phyloP scores from a whole-genome alignment of 2,888 invertebrate species.

The Julus scanicus region DNA sequence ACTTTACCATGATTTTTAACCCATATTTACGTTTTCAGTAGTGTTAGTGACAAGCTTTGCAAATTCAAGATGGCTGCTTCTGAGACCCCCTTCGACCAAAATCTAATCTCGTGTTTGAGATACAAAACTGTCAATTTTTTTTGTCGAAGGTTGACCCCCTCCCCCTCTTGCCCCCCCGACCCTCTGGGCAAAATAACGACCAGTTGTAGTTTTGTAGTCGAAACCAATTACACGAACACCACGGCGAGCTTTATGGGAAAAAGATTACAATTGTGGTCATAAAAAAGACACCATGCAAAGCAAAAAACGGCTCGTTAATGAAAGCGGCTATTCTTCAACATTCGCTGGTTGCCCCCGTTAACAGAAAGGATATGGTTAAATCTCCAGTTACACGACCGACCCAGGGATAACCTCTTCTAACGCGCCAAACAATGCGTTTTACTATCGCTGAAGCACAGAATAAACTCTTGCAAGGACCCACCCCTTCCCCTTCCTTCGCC shows the following conservation, averaged over 20 bases:
- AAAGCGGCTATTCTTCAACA: conserved; percentile 10
- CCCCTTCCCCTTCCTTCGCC: conserved; percentile 20
- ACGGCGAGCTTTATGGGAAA: conserved; percentile 18
- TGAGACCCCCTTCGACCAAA: background rate
- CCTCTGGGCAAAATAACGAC: background rate
- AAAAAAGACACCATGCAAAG: background rate
- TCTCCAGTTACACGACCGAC: conserved; percentile 26
- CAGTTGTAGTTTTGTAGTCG: background rate
- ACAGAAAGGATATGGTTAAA: conserved; percentile 28
- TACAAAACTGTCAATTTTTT: conserved; percentile 6
- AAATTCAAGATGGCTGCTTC: background rate
- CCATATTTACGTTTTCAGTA: background rate
- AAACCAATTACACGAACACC: conserved; percentile 19
- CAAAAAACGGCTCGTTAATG: background rate
- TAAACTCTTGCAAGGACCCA: background rate
- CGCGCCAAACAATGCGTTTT: conserved; percentile 3
- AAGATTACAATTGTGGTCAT: conserved; percentile 26
- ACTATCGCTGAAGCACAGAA: background rate
- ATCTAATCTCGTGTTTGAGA: too few species aligned
- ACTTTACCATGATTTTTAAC: too few species aligned
- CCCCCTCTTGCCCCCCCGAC: background rate
- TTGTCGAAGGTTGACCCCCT: background rate
- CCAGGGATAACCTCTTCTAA: background rate
- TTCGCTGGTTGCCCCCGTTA: background rate
- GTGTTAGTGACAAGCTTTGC: background rate